Conservation (phyloP, 2,888 invertebrate species). For the Coenonympha arcania region DNA sequence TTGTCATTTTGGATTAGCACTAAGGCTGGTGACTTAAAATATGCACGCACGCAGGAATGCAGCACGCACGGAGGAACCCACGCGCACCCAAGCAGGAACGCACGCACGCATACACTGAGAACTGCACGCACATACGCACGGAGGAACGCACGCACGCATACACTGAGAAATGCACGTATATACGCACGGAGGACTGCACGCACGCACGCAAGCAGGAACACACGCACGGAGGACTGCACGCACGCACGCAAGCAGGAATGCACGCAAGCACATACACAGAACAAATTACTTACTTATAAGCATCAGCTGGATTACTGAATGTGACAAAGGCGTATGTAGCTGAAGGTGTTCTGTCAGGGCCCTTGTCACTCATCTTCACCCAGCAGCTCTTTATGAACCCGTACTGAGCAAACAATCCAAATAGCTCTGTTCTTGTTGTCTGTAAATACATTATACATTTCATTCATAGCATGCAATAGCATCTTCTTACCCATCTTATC, state of each 20-base stretch:
- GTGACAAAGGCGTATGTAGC: conserved; percentile 74
- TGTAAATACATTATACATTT: no score
- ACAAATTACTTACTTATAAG: conserved; percentile 55
- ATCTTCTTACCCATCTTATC: no score
- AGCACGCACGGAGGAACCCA: background rate
- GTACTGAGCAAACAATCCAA: conserved; percentile 70
- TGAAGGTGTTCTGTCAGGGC: conserved; percentile 44
- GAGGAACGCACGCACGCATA: background rate
- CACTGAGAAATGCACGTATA: no score
- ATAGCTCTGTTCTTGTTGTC: conserved; percentile 71
- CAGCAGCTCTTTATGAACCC: conserved; percentile 75
- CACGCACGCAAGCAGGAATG: background rate
- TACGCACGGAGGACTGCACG: background rate
- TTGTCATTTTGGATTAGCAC: no score
- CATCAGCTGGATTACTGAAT: conserved; percentile 67
- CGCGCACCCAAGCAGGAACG: no score
- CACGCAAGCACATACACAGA: background rate
- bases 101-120: no score
- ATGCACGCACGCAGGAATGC: background rate
- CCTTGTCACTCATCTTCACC: conserved; percentile 63
- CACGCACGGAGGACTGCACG: no score
- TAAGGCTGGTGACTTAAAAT: no score
- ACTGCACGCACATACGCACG: no score
- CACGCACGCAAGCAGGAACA: no score
- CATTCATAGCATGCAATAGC: no score